Evolutionary conservation across 2,113 vertebrate species (phyloP), one percentile per base, ranked within the genome.

Genomic region (Silurus meridionalis): DNA sequence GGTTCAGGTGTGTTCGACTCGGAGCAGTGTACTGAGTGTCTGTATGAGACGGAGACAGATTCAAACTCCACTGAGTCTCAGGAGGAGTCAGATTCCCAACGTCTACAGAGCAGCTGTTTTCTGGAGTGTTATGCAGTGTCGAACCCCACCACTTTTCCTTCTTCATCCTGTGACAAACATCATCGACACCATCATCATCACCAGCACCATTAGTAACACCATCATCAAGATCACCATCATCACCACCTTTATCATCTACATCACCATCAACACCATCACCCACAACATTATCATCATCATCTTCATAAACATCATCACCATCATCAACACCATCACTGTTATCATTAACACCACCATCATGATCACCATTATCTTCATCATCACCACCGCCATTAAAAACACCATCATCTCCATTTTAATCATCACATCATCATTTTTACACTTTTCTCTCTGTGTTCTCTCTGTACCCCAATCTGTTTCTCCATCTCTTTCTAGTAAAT

Each of bases 81-180:
- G 61, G 55, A 46, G 67, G 4, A 50, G n/a, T 69, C 13, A 77
- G 46, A 10, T 74, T 61, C 17, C 28, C 52, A 6, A 64, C 48
- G 15, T 77, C 28, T 19, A 63, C 19, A 14, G 50, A 28, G 57
- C 8, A 9, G 66, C 14, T 25, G 53, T 58, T 52, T n/a, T 84
- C 82, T 28, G 82, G 53, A 28, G 52, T 37, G 55, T 28, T 21
- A 9, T 28, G 13, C 64, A 58, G 37, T 3, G 58, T 64, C 2
- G 25, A 17, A 46, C 88, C 60, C 64, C 87, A 78, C 88, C 88
- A 89, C 72, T 63, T 90, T 23, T 89, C 87, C n/a, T 10, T 82
- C 80, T 89, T 90, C 77, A 90, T 61, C 81, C 90, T 91, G 77
- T 7, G 25, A 82, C 78, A 14, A 87, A 28, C 60, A 21, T 4